Evolutionary conservation across 2,113 vertebrate species (phyloP).

Genomic region (Lamprotornis superbus): DNA sequence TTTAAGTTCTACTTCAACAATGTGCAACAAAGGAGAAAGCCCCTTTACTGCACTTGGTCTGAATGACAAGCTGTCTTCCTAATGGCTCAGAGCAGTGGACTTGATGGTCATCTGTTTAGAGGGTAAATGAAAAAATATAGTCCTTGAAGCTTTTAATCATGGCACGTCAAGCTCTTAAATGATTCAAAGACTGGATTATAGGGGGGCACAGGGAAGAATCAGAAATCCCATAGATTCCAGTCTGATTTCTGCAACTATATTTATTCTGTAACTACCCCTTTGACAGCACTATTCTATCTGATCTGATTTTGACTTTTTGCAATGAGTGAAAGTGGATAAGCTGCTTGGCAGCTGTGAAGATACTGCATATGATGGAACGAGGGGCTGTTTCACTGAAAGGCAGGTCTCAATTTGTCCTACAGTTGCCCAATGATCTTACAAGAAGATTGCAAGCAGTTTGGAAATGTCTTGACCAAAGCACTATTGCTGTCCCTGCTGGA

Average conservation of each 20-base stretch:
- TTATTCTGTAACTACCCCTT: not conserved
- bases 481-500: not conserved
- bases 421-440: not conserved
- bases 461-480: conserved; percentile 1
- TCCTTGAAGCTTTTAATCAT: not conserved
- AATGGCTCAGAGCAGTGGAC: not conserved
- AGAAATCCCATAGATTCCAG: not conserved
- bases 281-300: not conserved
- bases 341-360: not conserved
- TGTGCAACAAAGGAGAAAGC: not conserved
- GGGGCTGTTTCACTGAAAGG: not conserved
- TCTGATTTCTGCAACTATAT: not conserved
- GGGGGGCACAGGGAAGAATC: not conserved
- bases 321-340: not conserved
- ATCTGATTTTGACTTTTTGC: not conserved
- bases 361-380: not conserved
- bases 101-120: not conserved
- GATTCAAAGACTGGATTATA: not conserved
- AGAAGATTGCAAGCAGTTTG: not conserved
- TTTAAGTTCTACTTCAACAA: not conserved
- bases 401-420: conserved; percentile 14
- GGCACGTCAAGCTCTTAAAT: not conserved
- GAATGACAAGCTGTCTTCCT: not conserved
- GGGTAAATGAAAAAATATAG: not conserved
- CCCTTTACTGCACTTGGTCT: fast-evolving